Evolutionary conservation across 2,113 vertebrate genomes (phyloP).

Genomic region (Eira barbara): DNA sequence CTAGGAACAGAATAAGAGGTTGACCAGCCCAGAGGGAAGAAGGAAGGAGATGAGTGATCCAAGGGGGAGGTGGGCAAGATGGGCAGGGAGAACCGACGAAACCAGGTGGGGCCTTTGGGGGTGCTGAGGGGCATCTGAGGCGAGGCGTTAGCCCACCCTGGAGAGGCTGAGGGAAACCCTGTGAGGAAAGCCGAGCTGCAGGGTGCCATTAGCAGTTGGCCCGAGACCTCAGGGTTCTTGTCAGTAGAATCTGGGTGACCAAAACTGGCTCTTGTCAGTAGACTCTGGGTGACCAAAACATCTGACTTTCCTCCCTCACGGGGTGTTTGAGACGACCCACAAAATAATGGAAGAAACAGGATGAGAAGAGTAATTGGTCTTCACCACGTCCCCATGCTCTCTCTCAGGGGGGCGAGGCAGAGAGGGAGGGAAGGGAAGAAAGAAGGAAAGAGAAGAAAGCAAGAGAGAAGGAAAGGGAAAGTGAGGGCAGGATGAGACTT

Average conservation of each 20-base stretch:
- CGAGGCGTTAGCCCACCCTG: rapidly evolving
- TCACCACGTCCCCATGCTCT: neutral
- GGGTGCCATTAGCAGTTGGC: neutral
- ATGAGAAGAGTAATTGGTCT: neutral
- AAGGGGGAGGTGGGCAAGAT: rapidly evolving
- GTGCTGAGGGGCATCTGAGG: neutral
- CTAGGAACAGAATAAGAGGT: neutral
- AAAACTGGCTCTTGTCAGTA: neutral
- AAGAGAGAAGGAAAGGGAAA: neutral
- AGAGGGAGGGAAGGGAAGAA: neutral
- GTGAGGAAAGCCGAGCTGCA: neutral
- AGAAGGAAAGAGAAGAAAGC: neutral
- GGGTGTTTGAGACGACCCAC: neutral
- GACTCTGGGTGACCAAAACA: neutral
- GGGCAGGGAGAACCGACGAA: neutral
- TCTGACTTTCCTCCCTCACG: neutral
- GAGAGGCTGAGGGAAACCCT: neutral
- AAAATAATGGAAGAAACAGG: neutral
- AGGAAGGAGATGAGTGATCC: neutral
- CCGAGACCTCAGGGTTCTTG: neutral
- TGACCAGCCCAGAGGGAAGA: neutral
- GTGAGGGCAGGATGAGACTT: neutral
- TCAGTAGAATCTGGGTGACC: neutral
- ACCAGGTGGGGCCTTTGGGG: neutral
- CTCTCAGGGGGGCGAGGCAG: neutral